These are phyloP conservation scores for Hippocampus guttulatus DNA, from an alignment of 2,113 vertebrate genomes.

Conservation along the genomic window DNA sequence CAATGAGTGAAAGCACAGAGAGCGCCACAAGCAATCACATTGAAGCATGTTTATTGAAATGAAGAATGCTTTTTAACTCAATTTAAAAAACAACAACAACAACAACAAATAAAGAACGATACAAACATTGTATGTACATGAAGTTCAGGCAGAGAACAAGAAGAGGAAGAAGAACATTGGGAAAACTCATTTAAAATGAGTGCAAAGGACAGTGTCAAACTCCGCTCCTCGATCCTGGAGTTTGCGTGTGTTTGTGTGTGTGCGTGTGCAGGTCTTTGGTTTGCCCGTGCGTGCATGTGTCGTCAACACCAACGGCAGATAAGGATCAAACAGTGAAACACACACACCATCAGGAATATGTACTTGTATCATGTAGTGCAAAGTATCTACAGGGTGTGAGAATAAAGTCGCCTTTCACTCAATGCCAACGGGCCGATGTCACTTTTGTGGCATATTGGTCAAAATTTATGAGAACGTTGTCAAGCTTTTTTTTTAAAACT, in stretches of 20 bases:
- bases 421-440: neutral
- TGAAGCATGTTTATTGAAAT: conserved; percentile 13
- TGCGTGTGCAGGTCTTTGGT: too few relatives aligned
- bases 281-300: neutral
- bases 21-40: conserved; percentile 2
- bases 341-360: neutral
- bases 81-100: neutral
- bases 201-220: too few relatives aligned
- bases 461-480: neutral
- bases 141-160: neutral
- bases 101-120: neutral
- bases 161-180: neutral
- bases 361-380: neutral
- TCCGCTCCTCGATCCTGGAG: too few relatives aligned
- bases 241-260: neutral
- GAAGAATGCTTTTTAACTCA: neutral
- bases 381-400: neutral
- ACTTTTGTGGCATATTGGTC: neutral
- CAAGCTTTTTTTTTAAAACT: neutral
- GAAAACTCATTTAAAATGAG: neutral
- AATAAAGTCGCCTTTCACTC: neutral
- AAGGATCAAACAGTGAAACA: neutral
- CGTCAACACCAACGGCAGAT: neutral
- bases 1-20: neutral
- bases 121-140: conserved; percentile 1